These are phyloP conservation scores for Anser brachyrhynchus DNA, from an alignment of 2,113 vertebrate species.

Conservation along the genomic window DNA sequence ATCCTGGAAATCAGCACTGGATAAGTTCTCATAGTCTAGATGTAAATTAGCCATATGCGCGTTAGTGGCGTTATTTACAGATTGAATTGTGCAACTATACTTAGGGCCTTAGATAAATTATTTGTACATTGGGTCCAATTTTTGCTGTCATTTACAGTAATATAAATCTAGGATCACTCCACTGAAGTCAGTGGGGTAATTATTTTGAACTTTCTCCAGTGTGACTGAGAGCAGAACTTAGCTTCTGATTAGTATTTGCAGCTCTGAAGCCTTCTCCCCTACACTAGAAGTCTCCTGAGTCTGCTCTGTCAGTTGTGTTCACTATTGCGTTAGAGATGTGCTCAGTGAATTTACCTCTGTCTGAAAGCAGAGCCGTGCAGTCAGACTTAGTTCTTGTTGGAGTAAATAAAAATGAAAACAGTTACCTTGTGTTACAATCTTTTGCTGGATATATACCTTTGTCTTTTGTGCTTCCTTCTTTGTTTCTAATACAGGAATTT, in stretches of 20 bases:
- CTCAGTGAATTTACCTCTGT: not conserved
- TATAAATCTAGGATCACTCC: conserved; percentile 46
- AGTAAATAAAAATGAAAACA: not conserved
- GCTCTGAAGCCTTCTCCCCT: not conserved
- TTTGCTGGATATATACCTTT: not conserved
- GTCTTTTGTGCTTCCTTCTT: not conserved
- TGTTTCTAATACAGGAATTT: not conserved
- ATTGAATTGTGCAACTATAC: conserved; percentile 64
- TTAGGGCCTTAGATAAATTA: conserved; percentile 58
- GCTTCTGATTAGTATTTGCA: conserved; percentile 14
- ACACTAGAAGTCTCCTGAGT: not conserved
- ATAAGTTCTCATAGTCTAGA: conserved; percentile 64
- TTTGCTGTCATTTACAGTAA: conserved; percentile 59
- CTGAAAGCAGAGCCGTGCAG: not conserved
- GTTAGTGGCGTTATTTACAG: conserved; percentile 71
- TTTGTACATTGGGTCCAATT: conserved; percentile 55
- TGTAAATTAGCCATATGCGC: conserved; percentile 73
- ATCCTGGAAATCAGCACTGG: conserved; percentile 60
- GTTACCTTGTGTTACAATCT: not conserved
- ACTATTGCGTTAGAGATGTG: not conserved
- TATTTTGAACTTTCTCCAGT: conserved; percentile 38
- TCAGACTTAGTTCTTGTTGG: not conserved
- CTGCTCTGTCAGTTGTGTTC: not conserved
- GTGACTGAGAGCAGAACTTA: not conserved
- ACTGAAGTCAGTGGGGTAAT: conserved; percentile 42